Percentiles rank a stretch among this genome's conserved stretches.
phyloP scores from a whole-genome alignment of 2,888 invertebrate genomes.

The Tenthredo mesomela region DNA sequence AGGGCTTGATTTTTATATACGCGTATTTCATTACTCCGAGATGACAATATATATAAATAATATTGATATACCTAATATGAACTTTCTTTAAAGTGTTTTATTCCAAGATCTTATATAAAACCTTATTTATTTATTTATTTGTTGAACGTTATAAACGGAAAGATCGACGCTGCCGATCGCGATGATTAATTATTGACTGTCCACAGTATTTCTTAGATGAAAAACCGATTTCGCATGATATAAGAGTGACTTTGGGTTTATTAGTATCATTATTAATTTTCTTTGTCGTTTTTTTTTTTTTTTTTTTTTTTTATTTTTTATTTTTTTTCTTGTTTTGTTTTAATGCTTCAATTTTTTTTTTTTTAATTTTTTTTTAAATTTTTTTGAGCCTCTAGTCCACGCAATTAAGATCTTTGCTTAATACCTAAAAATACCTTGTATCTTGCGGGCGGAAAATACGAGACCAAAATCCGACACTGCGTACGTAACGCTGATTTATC shows the following conservation, averaged over 20 bases:
- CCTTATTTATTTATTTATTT: neutral
- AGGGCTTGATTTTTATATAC: conserved; percentile 8
- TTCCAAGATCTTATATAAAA: neutral
- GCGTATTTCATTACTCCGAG: neutral
- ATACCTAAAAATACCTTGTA: conserved; percentile 41
- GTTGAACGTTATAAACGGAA: neutral
- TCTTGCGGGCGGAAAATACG: conserved; percentile 25
- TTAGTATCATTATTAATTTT: neutral
- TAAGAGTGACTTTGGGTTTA: conserved; percentile 36
- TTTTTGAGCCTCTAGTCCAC: neutral
- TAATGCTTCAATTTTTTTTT: neutral
- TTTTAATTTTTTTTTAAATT: neutral
- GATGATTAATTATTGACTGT: conserved; percentile 63
- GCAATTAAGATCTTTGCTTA: conserved; percentile 37
- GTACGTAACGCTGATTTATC: neutral
- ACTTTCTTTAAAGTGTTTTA: neutral
- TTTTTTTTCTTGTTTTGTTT: neutral
- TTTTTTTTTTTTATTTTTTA: neutral
- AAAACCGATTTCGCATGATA: conserved; percentile 50
- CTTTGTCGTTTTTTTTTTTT: neutral
- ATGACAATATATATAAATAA: neutral
- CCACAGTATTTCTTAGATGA: conserved; percentile 71
- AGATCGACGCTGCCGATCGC: conserved; percentile 56
- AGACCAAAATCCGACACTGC: conserved; percentile 35
- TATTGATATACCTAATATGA: neutral